Evolutionary conservation across 2,797 vertebrate genomes (phyloP), one percentile per base, ranked within the genome.

Genomic region (Novumbra hubbsi): DNA sequence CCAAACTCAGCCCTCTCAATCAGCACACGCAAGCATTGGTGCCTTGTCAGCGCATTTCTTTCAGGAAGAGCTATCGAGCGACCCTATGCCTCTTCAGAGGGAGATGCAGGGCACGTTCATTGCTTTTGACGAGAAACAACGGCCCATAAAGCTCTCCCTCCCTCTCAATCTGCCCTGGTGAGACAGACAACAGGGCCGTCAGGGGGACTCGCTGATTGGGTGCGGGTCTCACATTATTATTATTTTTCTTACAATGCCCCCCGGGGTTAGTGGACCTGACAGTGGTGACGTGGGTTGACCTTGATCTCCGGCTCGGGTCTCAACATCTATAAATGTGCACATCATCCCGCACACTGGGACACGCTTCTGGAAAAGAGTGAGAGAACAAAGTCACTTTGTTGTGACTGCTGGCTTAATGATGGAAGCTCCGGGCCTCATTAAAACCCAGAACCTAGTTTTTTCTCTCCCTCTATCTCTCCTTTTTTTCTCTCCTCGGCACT

Each of bases 351-450:
- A 14, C 14, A 48, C 57, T 27, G 32, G 32, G 19, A 71, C 27
- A 68, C 50, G 71, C 27, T 71, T 45, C 66, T 32, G 55, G 38
- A 63, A 57, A 68, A 69, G 76, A 55, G 52, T 6, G 66, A 69
- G 55, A 81, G 76, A 79, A 83, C 75, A 83, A 77, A 81, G 81
- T 65, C 49, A 81, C 76, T 81, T 79, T 79, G 79, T 78, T 77
- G 81, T 80, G 72, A 78, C 77, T 76, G 66, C 76, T 79, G 69
- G 72, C 75, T 79, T 83, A 79, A 81, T 81, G 81, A 79, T 79
- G 77, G 78, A 75, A 66, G 73, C 81, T 77, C 72, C 38, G 64
- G 79, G 65, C 57, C 79, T 83, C 76, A 77, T 81, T 81, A 83
- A 83, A 80, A 70, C 52, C 16, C 48, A 32, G 73, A 73, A 64